These are phyloP conservation scores for Dipodomys stephensi DNA, from an alignment of 2,113 vertebrate species.

Conservation along the genomic window DNA sequence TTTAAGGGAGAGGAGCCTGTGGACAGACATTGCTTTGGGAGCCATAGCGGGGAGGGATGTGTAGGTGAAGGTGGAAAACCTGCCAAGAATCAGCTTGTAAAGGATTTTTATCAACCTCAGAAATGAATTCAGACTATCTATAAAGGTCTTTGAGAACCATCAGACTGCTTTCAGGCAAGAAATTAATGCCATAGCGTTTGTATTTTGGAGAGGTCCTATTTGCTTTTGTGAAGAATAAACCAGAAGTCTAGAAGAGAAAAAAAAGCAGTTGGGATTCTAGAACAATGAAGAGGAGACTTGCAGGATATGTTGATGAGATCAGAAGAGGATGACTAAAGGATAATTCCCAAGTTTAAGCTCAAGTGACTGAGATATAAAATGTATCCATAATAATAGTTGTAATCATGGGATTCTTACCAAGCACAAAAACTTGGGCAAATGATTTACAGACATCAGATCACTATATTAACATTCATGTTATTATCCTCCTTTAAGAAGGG, in stretches of 20 bases:
- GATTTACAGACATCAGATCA: background rate
- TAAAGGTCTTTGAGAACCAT: background rate
- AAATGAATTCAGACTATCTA: conserved; percentile 12
- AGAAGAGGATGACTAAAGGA: background rate
- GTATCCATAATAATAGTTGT: background rate
- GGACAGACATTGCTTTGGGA: background rate
- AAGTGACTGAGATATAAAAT: background rate
- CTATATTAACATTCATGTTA: background rate
- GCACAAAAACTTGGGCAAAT: background rate
- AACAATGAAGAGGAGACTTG: background rate
- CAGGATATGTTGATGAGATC: background rate
- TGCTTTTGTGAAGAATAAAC: conserved; percentile 5
- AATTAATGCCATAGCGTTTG: background rate
- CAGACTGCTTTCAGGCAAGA: background rate
- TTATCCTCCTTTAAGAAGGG: background rate
- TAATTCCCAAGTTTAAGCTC: background rate
- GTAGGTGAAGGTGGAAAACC: background rate
- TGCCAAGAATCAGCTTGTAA: background rate
- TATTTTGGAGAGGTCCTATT: conserved; percentile 35
- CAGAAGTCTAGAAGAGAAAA: background rate
- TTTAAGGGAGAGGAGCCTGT: background rate
- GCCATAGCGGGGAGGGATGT: background rate
- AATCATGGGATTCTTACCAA: background rate
- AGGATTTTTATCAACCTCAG: conserved; percentile 20
- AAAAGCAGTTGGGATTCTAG: background rate